These are phyloP conservation scores for Eudasyphora cyanicolor DNA, from an alignment of 2,888 invertebrate genomes.

Conservation along the genomic window DNA sequence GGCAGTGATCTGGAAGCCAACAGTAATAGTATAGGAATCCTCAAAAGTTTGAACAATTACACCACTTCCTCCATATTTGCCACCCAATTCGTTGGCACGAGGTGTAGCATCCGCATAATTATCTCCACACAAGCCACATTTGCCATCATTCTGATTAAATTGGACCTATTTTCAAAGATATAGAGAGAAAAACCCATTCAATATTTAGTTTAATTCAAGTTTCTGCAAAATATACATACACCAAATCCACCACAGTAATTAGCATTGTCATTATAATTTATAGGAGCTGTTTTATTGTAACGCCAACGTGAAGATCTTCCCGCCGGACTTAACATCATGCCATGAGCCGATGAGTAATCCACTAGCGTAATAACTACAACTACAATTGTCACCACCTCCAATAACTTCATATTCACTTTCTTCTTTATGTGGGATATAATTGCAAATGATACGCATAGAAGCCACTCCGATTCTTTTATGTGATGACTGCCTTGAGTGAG, in stretches of 20 bases:
- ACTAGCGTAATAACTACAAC: not conserved
- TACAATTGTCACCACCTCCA: not conserved
- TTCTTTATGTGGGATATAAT: slow-evolving; percentile 16
- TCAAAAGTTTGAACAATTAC: slow-evolving; percentile 80
- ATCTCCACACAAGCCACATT: slow-evolving; percentile 83
- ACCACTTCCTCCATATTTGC: slow-evolving; percentile 81
- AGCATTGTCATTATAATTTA: slow-evolving; percentile 81
- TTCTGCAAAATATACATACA: too few relatives aligned
- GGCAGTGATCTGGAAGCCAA: slow-evolving; percentile 79
- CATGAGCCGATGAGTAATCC: slow-evolving; percentile 78
- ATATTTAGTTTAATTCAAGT: too few relatives aligned
- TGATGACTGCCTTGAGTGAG: too few relatives aligned
- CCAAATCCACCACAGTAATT: slow-evolving; percentile 82
- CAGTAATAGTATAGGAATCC: slow-evolving; percentile 68
- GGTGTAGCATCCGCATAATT: slow-evolving; percentile 79
- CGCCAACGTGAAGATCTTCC: slow-evolving; percentile 82
- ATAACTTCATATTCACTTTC: slow-evolving; percentile 32
- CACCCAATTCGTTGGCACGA: slow-evolving; percentile 82
- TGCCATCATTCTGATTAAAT: slow-evolving; percentile 79
- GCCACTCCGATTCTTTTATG: slow-evolving; percentile 42
- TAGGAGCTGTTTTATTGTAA: slow-evolving; percentile 79
- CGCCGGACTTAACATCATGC: slow-evolving; percentile 81
- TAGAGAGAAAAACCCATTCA: too few relatives aligned
- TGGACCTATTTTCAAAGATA: slow-evolving; percentile 76
- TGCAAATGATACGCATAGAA: not conserved